These are phyloP conservation scores for Venustoraphidia nigricollis DNA, from an alignment of 2,888 invertebrate species.

Conservation along the genomic window DNA sequence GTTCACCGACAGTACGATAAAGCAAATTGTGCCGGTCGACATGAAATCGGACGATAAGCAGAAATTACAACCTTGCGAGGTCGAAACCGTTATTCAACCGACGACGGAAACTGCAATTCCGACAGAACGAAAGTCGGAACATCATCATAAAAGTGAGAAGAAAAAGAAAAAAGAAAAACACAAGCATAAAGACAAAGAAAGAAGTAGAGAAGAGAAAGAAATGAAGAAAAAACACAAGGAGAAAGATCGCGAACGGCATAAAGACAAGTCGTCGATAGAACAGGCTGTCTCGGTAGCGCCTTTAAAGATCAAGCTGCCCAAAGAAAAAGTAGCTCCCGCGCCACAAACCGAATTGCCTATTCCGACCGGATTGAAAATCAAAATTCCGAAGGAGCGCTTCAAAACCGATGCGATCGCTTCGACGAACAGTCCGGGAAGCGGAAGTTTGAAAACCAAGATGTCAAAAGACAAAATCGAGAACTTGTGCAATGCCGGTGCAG, in stretches of 20 bases:
- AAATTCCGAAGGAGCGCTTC: slow-evolving; percentile 62
- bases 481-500: slow-evolving; percentile 13
- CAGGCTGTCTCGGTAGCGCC: slow-evolving; percentile 13
- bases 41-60: too few species aligned
- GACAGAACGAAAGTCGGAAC: slow-evolving; percentile 20
- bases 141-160: slow-evolving; percentile 25
- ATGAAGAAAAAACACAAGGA: slow-evolving; percentile 65
- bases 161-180: slow-evolving; percentile 68
- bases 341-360: slow-evolving; percentile 16
- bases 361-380: slow-evolving; percentile 53
- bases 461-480: slow-evolving; percentile 54
- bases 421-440: slow-evolving; percentile 23
- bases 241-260: slow-evolving; percentile 40
- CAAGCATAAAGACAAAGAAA: slow-evolving; percentile 61
- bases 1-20: slow-evolving; percentile 50
- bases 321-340: slow-evolving; percentile 33
- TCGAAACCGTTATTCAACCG: neutral
- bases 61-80: too few species aligned
- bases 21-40: slow-evolving; percentile 29
- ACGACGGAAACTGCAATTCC: slow-evolving; percentile 24
- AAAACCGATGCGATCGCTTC: slow-evolving; percentile 29
- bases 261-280: slow-evolving; percentile 24
- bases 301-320: slow-evolving; percentile 40
- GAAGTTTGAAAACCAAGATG: slow-evolving; percentile 61
- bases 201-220: slow-evolving; percentile 42